Evolutionary conservation across 2,888 invertebrate genomes (phyloP), one percentile per base, ranked within the genome.

Genomic region (Melieria omissa): DNA sequence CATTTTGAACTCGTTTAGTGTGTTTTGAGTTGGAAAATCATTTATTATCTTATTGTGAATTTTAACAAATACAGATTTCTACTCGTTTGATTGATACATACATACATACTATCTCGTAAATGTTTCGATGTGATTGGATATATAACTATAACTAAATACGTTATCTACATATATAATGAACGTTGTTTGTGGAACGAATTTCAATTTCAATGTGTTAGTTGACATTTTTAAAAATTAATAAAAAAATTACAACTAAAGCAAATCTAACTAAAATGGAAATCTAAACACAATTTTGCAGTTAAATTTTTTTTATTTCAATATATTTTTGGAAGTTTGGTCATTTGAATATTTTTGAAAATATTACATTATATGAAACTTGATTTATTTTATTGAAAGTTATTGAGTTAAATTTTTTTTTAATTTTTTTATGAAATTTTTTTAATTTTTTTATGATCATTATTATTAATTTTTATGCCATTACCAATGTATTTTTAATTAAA

Each of bases 1-100:
- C 29, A 29, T 29, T 29, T 67, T 63, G 29, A 29, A 55, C 63
- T 66, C 60, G 75, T 57, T 14, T 16, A 57, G 16, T 77, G 73
- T 78, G 74, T 78, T 65, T 67, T 72, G 7, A 29, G 10, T 49
- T 52, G 41, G n/a, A 49, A 12, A 14, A 49, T 49, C 10, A 3
- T 9, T 52, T 52, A 8, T 29, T 29, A 29, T 29, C 29, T 29
- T 29, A 29, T 29, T 29, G 29, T 29, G 29, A 29, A 29, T 29
- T 29, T 29, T 29, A 29, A 29, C 29, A 29, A 29, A 49, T 12
- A 49, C 49, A 49, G 9, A 49, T 12, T 12, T 10, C 10, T 49
- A 49, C 9, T 49, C 12, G 10, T 49, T 12, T 49, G 10, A 10
- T 49, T 49, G 9, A 49, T 49, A 49, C 49, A 10, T 49, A 49